Conservation (phyloP, 2,888 invertebrate genomes). For the Labia minor region DNA sequence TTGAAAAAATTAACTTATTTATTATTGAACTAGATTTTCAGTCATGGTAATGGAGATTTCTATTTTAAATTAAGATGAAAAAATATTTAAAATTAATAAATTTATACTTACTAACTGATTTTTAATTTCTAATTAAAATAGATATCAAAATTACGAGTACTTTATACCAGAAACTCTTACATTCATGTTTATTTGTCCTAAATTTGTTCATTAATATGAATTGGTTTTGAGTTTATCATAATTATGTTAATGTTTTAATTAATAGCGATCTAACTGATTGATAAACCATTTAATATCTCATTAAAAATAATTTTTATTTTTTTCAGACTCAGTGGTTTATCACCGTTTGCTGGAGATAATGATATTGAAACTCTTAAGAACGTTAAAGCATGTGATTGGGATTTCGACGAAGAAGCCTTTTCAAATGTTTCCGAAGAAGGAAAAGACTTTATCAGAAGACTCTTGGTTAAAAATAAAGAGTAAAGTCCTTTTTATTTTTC, state of each 20-base stretch:
- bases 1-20: constrained; percentile 21
- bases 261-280: too few species aligned
- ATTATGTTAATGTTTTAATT: too few species aligned
- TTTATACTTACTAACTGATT: too few species aligned
- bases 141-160: constrained; percentile 19
- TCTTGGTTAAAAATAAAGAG: constrained; percentile 89
- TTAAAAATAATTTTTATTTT: too few species aligned
- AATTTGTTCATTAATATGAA: not conserved
- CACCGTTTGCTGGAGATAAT: constrained; percentile 97
- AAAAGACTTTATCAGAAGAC: constrained; percentile 91
- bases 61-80: too few species aligned
- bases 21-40: too few species aligned
- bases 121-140: too few species aligned
- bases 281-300: not conserved
- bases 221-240: too few species aligned
- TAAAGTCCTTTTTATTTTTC: constrained; percentile 38
- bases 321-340: constrained; percentile 89
- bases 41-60: too few species aligned
- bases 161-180: constrained; percentile 17
- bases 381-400: constrained; percentile 98
- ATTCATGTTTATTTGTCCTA: constrained; percentile 20
- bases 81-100: too few species aligned
- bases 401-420: constrained; percentile 95
- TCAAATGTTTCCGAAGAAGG: constrained; percentile 88
- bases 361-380: constrained; percentile 97